Percentiles rank a stretch among this genome's conserved stretches.
Evolutionary conservation across 2,888 invertebrate species (phyloP).

Genomic region (Saturnia pavonia): DNA sequence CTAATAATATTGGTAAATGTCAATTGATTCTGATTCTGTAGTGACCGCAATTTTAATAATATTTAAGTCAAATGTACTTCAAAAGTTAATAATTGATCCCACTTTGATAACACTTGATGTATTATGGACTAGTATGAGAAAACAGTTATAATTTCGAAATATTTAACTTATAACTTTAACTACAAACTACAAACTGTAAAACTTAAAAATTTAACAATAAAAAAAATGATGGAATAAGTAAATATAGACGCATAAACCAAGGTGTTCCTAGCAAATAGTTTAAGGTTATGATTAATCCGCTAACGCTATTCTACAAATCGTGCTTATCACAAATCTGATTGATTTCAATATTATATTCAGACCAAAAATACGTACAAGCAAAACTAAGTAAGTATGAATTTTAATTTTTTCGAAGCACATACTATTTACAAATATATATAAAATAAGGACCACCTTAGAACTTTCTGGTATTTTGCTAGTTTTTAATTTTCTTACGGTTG

Average conservation of each 20-base stretch:
- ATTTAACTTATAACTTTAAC: too few species aligned
- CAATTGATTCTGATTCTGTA: not conserved
- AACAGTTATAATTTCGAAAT: too few species aligned
- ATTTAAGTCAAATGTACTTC: not conserved
- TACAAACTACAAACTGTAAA: too few species aligned
- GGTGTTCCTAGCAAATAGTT: constrained; percentile 37
- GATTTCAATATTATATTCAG: constrained; percentile 27
- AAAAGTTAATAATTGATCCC: not conserved
- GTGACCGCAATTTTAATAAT: not conserved
- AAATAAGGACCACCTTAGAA: too few species aligned
- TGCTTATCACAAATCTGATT: constrained; percentile 39
- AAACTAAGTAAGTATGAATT: constrained; percentile 8
- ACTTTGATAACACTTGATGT: too few species aligned
- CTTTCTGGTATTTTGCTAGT: too few species aligned
- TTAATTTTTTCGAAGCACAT: not conserved
- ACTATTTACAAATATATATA: too few species aligned
- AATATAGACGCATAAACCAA: not conserved
- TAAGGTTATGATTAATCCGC: constrained; percentile 39
- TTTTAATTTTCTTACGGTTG: too few species aligned
- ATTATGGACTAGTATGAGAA: too few species aligned
- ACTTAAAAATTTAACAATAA: too few species aligned
- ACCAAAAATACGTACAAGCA: constrained; percentile 5
- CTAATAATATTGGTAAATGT: too few species aligned
- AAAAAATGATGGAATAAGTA: not conserved
- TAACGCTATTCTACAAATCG: constrained; percentile 33